These are phyloP conservation scores for Lucilia sericata DNA, from an alignment of 1,140 invertebrate species.

Conservation along the genomic window DNA sequence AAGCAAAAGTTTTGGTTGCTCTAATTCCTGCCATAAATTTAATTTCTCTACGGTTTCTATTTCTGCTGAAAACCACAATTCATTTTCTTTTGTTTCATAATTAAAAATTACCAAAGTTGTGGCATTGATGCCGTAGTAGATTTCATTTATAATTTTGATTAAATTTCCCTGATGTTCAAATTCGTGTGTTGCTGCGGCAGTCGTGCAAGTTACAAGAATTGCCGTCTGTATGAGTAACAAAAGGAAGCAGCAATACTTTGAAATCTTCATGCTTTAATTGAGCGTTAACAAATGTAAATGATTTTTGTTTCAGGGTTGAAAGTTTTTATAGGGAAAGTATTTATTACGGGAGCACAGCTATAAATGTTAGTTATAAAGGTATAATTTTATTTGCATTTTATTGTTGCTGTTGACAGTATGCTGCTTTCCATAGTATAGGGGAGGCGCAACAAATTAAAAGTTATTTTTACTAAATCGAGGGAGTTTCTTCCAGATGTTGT, in stretches of 20 bases:
- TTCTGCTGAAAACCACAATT: neutral
- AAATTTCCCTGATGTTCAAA: neutral
- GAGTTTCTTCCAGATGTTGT: too few species aligned
- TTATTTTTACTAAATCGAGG: too few species aligned
- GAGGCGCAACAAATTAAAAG: too few species aligned
- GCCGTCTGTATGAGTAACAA: neutral
- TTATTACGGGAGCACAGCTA: too few species aligned
- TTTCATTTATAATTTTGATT: conserved; percentile 21
- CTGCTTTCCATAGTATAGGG: too few species aligned
- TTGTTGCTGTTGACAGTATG: too few species aligned
- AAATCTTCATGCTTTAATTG: neutral
- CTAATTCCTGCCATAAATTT: neutral
- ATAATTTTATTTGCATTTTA: too few species aligned
- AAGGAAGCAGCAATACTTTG: neutral
- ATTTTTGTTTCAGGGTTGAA: neutral
- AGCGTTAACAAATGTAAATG: neutral
- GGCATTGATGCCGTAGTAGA: neutral
- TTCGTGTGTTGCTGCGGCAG: neutral
- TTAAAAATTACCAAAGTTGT: neutral
- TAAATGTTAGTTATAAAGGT: too few species aligned
- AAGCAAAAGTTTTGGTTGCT: neutral
- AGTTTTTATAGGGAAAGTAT: neutral
- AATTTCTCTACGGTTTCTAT: neutral
- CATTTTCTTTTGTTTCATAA: neutral
- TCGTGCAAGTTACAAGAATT: neutral